Conservation (phyloP, 1,140 invertebrate genomes). For the Lutraria rhynchaena region DNA sequence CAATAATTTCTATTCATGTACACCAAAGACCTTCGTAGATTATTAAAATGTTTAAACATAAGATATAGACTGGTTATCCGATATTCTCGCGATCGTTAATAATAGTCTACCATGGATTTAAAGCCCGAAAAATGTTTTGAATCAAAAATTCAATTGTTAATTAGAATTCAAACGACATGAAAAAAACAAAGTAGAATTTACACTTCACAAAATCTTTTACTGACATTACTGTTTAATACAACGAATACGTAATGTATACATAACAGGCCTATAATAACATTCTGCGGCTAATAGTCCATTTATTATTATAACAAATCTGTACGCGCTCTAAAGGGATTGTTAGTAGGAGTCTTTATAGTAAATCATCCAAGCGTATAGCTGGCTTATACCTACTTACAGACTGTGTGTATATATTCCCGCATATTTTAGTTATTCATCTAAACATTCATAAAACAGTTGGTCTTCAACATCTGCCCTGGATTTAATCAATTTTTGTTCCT, state of each 20-base stretch:
- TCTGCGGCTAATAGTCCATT: slow-evolving; percentile 50
- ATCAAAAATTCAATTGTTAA: too few relatives aligned
- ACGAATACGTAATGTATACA: slow-evolving; percentile 48
- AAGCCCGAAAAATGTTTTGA: too few relatives aligned
- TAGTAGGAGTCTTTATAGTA: slow-evolving; percentile 7
- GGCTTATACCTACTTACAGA: slow-evolving; percentile 24
- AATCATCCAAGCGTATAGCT: slow-evolving; percentile 13
- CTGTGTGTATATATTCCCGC: not conserved
- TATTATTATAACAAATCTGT: slow-evolving; percentile 57
- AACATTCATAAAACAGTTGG: too few relatives aligned
- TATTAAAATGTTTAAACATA: too few relatives aligned
- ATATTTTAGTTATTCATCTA: not conserved
- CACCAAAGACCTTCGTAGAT: too few relatives aligned
- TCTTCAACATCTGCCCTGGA: too few relatives aligned
- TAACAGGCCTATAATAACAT: slow-evolving; percentile 32
- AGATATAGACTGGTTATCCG: too few relatives aligned
- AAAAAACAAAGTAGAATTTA: slow-evolving; percentile 29
- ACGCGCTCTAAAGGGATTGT: slow-evolving; percentile 41
- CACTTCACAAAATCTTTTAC: slow-evolving; percentile 7
- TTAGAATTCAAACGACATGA: too few relatives aligned
- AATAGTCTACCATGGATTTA: too few relatives aligned
- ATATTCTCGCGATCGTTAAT: too few relatives aligned
- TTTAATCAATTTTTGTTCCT: too few relatives aligned
- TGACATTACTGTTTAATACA: not conserved
- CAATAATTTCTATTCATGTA: too few relatives aligned